Base-by-base conservation (phyloP, 2,888 invertebrate genomes). In the Nomada lathburiana region DNA sequence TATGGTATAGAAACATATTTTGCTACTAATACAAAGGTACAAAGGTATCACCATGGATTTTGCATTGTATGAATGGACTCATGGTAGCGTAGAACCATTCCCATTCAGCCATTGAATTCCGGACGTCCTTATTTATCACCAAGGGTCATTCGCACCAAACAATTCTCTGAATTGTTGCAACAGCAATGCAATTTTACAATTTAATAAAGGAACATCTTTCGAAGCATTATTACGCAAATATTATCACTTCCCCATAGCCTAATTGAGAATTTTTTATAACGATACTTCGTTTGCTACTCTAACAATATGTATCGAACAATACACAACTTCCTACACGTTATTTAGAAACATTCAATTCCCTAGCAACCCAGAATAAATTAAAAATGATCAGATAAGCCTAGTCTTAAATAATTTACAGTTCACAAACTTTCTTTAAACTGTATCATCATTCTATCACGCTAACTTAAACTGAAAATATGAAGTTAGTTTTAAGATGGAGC, bases 191-290 rank as follows among this genome's bases (percentile, higher is more conserved):
- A 53, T 20, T 18, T 53, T n/a, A n/a, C 2, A 53, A n/a, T 53
- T 53, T 53, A n/a, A n/a, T 2, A 53, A 53, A n/a, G n/a, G n/a
- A 53, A 53, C 53, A n/a, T n/a, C n/a, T 53, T 53, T n/a, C 53
- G 53, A 53, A 53, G n/a, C 53, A 53, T 10, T 53, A n/a, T 53
- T 20, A 3, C 7, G n/a, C 9, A n/a, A 53, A 53, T 9, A 5
- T 53, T n/a, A 9, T 9, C n/a, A n/a, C 10, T n/a, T 9, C 53
- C 2, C 9, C 20, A 16, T 9, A 53, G 18, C 2, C n/a, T 20
- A 53, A n/a, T n/a, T 53, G 9, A 7, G n/a, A 53, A 18, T n/a
- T 10, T 53, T 53, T 9, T 10, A 10, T 53, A n/a, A n/a, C 36
- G 36, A 36, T 9, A n/a, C 18, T n/a, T 2, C 18, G 18, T 53